Evolutionary conservation across 2,888 invertebrate species (phyloP), one percentile per base, ranked within the genome.

Genomic region (Malthinus flaveolus): DNA sequence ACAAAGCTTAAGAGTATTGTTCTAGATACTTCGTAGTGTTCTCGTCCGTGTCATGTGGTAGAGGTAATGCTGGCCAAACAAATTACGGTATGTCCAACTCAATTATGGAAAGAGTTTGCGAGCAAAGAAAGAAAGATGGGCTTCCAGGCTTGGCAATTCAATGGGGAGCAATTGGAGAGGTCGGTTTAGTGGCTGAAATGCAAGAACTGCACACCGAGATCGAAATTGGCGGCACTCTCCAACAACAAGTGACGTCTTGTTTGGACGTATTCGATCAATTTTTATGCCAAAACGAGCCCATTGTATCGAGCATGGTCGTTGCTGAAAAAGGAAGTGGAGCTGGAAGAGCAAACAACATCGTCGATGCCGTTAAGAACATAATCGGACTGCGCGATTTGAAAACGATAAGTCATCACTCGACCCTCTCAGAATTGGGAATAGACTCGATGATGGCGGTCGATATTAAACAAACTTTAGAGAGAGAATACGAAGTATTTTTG

Each of bases 391-490:
- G 85, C 67, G 88, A 89, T 71, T 75, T 86, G 71, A 91, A 88
- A 77, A 85, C 84, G 0, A 84, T 87, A 1, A 89, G 89, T 42
- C 83, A 85, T 60, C 86, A 87, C 70, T 84, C 87, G 1, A 86
- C 89, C 0, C 80, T 98, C 1, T 91, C 93, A 1, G 97, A 97
- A 75, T 81, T 98, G 63, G 97, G 97, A 33, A 91, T 98, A 88
- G 97, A 98, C 80, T 97, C 97, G 1, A 87, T 97, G 82, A 97
- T 95, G 94, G 94, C 93, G 0, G 93, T 96, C 0, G 97, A 98
- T 79, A 94, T 98, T 66, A 96, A 96, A 69, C 95, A 96, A 78
- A 90, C 90, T 0, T 78, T 96, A 1, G 95, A 96, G 76, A 82
- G 94, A 68, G 93, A 95, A 74, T 95, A 90, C 73, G 95, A 96